These are phyloP conservation scores for Varanus komodoensis DNA, from an alignment of 2,113 vertebrate species.

Conservation along the genomic window DNA sequence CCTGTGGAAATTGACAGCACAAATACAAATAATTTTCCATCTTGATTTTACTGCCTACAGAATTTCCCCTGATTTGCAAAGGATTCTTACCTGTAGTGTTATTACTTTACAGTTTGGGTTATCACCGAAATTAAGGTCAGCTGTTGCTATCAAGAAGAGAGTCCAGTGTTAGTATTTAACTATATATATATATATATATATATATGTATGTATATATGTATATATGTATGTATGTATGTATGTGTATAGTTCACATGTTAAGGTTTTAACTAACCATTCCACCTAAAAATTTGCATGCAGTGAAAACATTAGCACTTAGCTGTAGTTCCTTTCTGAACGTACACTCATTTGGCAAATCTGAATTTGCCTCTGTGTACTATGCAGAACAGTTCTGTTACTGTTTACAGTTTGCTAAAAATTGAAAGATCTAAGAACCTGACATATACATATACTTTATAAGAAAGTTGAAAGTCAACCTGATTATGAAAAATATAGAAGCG, in stretches of 20 bases:
- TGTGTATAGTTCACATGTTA: neutral
- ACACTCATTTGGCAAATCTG: neutral
- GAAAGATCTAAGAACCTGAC: neutral
- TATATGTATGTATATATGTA: neutral
- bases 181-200: neutral
- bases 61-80: neutral
- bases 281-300: neutral
- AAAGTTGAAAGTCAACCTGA: neutral
- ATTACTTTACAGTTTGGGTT: conserved; percentile 20
- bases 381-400: neutral
- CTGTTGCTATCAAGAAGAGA: conserved; percentile 29
- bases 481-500: neutral
- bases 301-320: neutral
- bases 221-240: no score
- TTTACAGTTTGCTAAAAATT: neutral
- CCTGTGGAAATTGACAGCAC: neutral
- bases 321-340: neutral
- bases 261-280: neutral
- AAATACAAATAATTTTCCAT: neutral
- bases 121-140: conserved; percentile 14
- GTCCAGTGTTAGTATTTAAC: conserved; percentile 18
- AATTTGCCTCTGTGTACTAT: neutral
- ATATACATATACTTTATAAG: neutral
- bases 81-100: conserved; percentile 20
- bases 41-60: neutral